phyloP scores from a whole-genome alignment of 2,888 invertebrate genomes.

The Sceliomorpha sp. region DNA sequence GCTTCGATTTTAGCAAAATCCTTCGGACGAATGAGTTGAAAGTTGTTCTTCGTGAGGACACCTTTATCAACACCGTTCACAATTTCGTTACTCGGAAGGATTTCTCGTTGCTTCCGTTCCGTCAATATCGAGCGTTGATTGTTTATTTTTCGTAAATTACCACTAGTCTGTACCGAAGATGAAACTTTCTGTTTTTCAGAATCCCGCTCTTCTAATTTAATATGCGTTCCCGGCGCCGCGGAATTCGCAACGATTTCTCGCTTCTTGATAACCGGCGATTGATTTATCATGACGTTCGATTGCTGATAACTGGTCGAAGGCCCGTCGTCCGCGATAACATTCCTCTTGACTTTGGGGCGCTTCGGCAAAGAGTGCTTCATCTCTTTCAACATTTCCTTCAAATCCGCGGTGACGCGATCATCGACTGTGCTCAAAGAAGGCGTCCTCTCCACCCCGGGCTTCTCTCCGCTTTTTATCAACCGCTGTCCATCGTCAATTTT shows the following conservation, averaged over 20 bases:
- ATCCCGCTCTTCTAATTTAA: slow-evolving; percentile 18
- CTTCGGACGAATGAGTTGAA: slow-evolving; percentile 82
- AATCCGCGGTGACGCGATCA: slow-evolving; percentile 69
- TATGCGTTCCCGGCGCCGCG: slow-evolving; percentile 3
- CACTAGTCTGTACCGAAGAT: slow-evolving; percentile 83
- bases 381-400: slow-evolving; percentile 88
- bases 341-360: slow-evolving; percentile 80
- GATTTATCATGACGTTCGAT: too few species aligned
- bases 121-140: slow-evolving; percentile 40
- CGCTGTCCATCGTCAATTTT: neutral
- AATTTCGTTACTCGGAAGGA: too few species aligned
- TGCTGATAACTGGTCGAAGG: slow-evolving; percentile 29
- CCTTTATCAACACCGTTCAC: slow-evolving; percentile 58
- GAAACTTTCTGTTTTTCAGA: slow-evolving; percentile 81
- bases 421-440: slow-evolving; percentile 62
- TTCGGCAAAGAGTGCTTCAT: slow-evolving; percentile 89
- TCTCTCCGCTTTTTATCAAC: too few species aligned
- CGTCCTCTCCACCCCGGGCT: slow-evolving; percentile 37
- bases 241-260: too few species aligned
- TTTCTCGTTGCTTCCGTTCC: slow-evolving; percentile 11
- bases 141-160: slow-evolving; percentile 79
- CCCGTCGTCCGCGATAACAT: slow-evolving; percentile 17
- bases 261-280: slow-evolving; percentile 22
- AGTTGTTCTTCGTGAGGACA: slow-evolving; percentile 70
- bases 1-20: slow-evolving; percentile 82